These are phyloP conservation scores for Sphaerophoria rueppellii DNA, from an alignment of 2,888 invertebrate species.

Conservation along the genomic window DNA sequence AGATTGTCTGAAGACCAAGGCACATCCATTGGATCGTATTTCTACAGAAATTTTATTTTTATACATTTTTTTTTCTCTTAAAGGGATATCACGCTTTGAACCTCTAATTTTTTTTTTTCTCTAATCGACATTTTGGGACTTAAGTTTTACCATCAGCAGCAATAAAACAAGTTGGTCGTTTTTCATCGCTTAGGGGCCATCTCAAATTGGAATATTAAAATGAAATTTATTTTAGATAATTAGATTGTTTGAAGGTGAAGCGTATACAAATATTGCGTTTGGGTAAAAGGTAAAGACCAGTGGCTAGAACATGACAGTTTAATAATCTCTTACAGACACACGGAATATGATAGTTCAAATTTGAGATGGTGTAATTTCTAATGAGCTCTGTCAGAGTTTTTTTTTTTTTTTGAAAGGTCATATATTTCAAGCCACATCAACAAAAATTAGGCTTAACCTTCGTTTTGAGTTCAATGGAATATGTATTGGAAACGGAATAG, in stretches of 20 bases:
- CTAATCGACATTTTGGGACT: conserved; percentile 39
- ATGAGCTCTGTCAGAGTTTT: conserved; percentile 22
- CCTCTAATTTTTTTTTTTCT: conserved; percentile 1
- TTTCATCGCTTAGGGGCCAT: conserved; percentile 35
- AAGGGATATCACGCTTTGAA: conserved; percentile 11
- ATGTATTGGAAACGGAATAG: no score
- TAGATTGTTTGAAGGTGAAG: conserved; percentile 32
- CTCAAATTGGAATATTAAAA: conserved; percentile 60
- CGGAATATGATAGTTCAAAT: conserved; percentile 17
- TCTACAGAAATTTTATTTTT: conserved; percentile 55
- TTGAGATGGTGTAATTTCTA: conserved; percentile 6
- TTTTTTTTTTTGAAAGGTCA: neutral
- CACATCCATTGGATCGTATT: conserved; percentile 40
- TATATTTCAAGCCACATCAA: no score
- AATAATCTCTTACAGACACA: conserved; percentile 29
- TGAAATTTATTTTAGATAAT: conserved; percentile 59
- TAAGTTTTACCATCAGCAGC: conserved; percentile 28
- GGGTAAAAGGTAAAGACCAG: conserved; percentile 52
- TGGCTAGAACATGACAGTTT: conserved; percentile 69
- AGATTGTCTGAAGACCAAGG: conserved; percentile 49
- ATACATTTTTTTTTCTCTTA: conserved; percentile 2
- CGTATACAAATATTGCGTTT: neutral
- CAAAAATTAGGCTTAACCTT: no score
- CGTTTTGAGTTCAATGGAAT: no score
- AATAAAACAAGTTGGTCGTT: conserved; percentile 36